These are phyloP conservation scores for Podarcis siculus DNA, from an alignment of 2,797 vertebrate species.

Conservation along the genomic window DNA sequence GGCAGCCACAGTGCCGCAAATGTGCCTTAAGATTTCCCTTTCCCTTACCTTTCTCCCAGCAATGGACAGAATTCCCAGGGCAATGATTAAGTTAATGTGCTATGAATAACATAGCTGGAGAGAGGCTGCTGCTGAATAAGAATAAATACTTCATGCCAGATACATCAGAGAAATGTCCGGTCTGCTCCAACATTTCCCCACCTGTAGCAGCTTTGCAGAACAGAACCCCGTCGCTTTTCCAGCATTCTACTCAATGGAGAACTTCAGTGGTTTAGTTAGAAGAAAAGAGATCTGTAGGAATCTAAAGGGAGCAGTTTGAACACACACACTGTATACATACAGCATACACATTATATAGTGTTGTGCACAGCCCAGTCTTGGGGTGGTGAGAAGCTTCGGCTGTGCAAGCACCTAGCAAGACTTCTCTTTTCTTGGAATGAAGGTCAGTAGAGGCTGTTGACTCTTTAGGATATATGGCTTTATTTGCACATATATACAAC, in stretches of 20 bases:
- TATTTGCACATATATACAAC: too few species aligned
- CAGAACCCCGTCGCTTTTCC: not conserved
- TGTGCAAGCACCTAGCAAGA: too few species aligned
- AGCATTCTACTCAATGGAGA: not conserved
- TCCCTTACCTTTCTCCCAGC: not conserved
- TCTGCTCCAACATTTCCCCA: not conserved
- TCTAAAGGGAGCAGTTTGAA: not conserved
- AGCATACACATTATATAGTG: too few species aligned
- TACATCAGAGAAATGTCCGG: not conserved
- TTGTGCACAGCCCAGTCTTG: too few species aligned
- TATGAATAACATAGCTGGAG: not conserved
- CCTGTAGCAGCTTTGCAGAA: not conserved
- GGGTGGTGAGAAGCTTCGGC: too few species aligned
- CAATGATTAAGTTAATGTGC: not conserved
- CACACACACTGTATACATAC: too few species aligned
- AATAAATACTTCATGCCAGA: slow-evolving; percentile 6
- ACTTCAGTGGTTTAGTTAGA: not conserved
- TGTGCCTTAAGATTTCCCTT: not conserved
- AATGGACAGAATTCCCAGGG: slow-evolving; percentile 10
- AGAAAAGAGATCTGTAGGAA: not conserved
- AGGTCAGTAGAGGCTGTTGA: too few species aligned
- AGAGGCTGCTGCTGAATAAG: not conserved
- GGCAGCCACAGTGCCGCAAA: not conserved
- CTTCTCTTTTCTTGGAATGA: too few species aligned
- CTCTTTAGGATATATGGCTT: too few species aligned